These are phyloP conservation scores for Avahi laniger DNA, from an alignment of 2,797 vertebrate genomes.

Conservation along the genomic window DNA sequence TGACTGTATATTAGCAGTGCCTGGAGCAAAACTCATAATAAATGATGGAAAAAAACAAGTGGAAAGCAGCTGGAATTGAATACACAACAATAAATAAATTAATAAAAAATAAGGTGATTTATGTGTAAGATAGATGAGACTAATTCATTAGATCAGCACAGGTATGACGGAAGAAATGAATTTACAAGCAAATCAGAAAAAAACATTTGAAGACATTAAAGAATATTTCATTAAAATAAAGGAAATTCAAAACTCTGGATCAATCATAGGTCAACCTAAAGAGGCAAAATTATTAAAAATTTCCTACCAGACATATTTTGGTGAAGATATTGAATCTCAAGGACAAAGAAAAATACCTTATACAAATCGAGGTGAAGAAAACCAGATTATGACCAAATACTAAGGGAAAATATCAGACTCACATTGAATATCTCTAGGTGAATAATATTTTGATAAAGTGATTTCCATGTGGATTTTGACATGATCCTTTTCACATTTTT, in stretches of 20 bases:
- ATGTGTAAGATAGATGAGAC: not conserved
- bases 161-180: not conserved
- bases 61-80: not conserved
- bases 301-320: not conserved
- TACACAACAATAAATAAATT: not conserved
- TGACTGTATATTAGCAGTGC: not conserved
- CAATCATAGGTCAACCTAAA: not conserved
- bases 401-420: not conserved
- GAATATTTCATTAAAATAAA: not conserved
- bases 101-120: not conserved
- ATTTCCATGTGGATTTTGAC: not conserved
- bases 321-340: not conserved
- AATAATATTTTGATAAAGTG: not conserved
- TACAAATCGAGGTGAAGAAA: not conserved
- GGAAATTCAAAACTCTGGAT: not conserved
- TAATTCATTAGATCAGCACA: not conserved
- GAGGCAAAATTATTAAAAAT: not conserved
- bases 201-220: not conserved
- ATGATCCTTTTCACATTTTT: not conserved
- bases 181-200: not conserved
- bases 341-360: not conserved
- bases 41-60: not conserved
- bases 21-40: not conserved
- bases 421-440: not conserved
- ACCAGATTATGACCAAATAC: not conserved